Evolutionary conservation across 2,888 invertebrate species (phyloP).

Genomic region (Ornithoptera alexandrae): DNA sequence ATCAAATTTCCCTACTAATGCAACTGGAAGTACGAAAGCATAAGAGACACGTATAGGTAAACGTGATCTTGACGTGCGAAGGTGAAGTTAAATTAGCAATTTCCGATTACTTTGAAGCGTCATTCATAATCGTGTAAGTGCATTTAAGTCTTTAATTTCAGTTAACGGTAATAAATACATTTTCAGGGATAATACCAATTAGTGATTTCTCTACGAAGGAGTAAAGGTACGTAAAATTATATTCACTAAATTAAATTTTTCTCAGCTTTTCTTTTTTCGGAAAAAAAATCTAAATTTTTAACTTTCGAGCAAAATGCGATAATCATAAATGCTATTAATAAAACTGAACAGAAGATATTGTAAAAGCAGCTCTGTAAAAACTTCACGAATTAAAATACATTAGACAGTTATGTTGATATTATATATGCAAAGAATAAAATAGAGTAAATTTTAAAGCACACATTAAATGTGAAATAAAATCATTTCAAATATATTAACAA

Average conservation of each 20-base stretch:
- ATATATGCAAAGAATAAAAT: no score
- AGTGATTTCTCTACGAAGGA: slow-evolving; percentile 8
- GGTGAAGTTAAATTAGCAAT: slow-evolving; percentile 1
- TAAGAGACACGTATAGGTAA: slow-evolving; percentile 38
- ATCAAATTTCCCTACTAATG: slow-evolving; percentile 9
- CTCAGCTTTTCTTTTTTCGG: no score
- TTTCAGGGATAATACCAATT: background rate
- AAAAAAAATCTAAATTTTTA: no score
- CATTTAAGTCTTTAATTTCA: background rate
- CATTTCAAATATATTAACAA: no score
- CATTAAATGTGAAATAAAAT: no score
- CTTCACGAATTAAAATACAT: no score
- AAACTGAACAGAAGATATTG: no score
- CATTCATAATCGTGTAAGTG: background rate
- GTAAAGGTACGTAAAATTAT: slow-evolving; percentile 7
- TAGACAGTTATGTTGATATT: no score
- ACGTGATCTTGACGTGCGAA: slow-evolving; percentile 38
- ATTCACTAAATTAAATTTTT: background rate
- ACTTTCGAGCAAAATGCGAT: no score
- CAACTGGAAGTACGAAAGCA: slow-evolving; percentile 1
- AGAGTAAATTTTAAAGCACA: no score
- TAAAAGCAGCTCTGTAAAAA: no score
- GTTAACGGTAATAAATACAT: background rate
- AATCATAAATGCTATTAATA: no score
- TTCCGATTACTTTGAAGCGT: background rate